Evolutionary conservation across 2,113 vertebrate species (phyloP), one percentile per base, ranked within the genome.

Genomic region (Lepidothrix coronata): DNA sequence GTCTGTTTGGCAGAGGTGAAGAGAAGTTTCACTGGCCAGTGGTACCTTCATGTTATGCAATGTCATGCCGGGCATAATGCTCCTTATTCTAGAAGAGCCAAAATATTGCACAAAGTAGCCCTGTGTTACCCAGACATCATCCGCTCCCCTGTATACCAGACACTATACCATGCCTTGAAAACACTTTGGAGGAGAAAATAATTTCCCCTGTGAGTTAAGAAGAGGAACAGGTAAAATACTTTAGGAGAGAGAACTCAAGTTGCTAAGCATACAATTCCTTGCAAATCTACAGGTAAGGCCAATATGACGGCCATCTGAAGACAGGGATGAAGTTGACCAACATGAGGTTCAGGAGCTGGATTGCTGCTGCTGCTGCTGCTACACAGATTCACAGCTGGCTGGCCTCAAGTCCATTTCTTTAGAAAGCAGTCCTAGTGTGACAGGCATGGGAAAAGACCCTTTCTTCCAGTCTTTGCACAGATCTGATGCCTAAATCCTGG

Each of bases 91-190:
- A 75, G 70, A 41, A 48, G 65, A 91, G 95, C 83, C 95, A 96
- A 95, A 95, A 87, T 20, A 88, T 49, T 95, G 86, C 94, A 95
- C 89, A 97, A 95, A 88, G 83, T 91, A 48, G 76, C 86, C 83
- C 86, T 95, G 80, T 92, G 91, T 68, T 76, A 87, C 35, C 8
- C 61, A 95, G 88, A 95, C 89, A 87, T 74, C 79, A 70, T 65
- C 55, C 43, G 35, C 31, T 85, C 73, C 68, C 33, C 73, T 84
- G 44, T 19, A 73, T 0, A 3, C 37, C 76, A 92, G 86, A 81
- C 83, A 71, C 88, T 74, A 58, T 88, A 93, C 51, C 14, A 33
- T 86, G 72, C 68, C 62, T 89, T 89, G 30, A 84, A 93, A 95
- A 96, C 89, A 92, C 31, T 51, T 23, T 12, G 72, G 46, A 91